phyloP scores from a whole-genome alignment of 2,888 invertebrate species.

The Pyralis farinalis region DNA sequence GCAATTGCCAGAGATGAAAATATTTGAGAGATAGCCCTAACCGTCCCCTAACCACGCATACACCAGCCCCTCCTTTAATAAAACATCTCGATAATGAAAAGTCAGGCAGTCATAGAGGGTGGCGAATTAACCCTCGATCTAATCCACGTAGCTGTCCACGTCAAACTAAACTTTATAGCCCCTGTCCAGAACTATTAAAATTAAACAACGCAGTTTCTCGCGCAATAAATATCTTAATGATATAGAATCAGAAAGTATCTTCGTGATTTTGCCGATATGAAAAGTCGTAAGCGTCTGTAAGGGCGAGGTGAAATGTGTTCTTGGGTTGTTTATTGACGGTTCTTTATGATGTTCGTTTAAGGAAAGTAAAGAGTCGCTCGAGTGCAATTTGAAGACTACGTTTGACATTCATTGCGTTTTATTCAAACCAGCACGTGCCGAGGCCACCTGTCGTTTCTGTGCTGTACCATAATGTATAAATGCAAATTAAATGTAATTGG shows the following conservation, averaged over 20 bases:
- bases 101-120: slow-evolving; percentile 78
- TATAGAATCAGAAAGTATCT: slow-evolving; percentile 80
- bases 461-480: slow-evolving; percentile 44
- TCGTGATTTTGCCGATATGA: slow-evolving; percentile 25
- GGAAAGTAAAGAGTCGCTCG: slow-evolving; percentile 19
- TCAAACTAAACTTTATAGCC: slow-evolving; percentile 55
- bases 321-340: slow-evolving; percentile 38
- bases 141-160: slow-evolving; percentile 24
- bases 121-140: slow-evolving; percentile 64
- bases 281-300: slow-evolving; percentile 41
- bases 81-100: slow-evolving; percentile 82
- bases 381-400: slow-evolving; percentile 42
- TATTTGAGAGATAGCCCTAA: slow-evolving; percentile 54
- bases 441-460: slow-evolving; percentile 74
- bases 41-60: slow-evolving; percentile 44
- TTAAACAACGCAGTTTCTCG: slow-evolving; percentile 46
- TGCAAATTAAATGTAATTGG: slow-evolving; percentile 22
- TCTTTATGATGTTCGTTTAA: slow-evolving; percentile 23
- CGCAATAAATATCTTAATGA: slow-evolving; percentile 79
- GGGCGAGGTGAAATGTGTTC: slow-evolving; percentile 36
- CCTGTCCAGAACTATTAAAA: slow-evolving; percentile 47
- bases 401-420: slow-evolving; percentile 80
- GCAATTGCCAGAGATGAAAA: too few species aligned
- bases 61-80: slow-evolving; percentile 73
- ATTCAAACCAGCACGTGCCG: slow-evolving; percentile 71